Evolutionary conservation across 1,140 invertebrate genomes (phyloP).

Genomic region (Lepidurus couesii): DNA sequence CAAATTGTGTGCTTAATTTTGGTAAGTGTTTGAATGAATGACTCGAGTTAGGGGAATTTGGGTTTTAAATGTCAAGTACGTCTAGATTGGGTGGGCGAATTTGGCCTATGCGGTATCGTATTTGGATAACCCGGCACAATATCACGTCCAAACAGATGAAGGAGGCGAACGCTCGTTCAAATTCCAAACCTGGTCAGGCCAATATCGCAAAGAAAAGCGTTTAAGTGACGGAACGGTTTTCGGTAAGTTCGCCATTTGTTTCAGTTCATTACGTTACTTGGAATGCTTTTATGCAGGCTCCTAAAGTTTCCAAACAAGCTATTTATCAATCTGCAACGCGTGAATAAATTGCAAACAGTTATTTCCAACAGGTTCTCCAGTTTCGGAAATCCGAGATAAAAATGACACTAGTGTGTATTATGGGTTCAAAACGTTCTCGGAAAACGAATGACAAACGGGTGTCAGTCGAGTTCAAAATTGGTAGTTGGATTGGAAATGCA

Average conservation of each 20-base stretch:
- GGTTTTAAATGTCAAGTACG: conserved; percentile 5
- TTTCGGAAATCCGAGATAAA: no score
- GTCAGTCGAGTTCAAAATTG: no score
- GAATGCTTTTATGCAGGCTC: no score
- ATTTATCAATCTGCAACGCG: no score
- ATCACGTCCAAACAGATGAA: conserved; percentile 87
- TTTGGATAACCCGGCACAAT: conserved; percentile 56
- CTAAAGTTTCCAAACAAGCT: no score
- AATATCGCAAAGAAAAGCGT: conserved; percentile 79
- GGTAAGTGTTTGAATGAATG: conserved; percentile 4
- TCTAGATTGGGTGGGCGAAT: background rate
- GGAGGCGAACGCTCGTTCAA: conserved; percentile 61
- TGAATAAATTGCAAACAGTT: no score
- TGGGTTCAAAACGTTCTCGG: no score
- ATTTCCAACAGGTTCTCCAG: no score
- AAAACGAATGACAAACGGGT: no score
- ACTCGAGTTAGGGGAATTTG: background rate
- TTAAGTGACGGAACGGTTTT: conserved; percentile 43
- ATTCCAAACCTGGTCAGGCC: conserved; percentile 72
- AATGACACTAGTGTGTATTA: no score
- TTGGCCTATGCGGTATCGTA: background rate
- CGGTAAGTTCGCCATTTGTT: background rate
- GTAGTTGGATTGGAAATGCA: no score
- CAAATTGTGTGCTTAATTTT: background rate
- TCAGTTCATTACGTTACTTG: background rate